Evolutionary conservation across 2,888 invertebrate genomes (phyloP), one percentile per base, ranked within the genome.

Genomic region (Apotomis capreana): DNA sequence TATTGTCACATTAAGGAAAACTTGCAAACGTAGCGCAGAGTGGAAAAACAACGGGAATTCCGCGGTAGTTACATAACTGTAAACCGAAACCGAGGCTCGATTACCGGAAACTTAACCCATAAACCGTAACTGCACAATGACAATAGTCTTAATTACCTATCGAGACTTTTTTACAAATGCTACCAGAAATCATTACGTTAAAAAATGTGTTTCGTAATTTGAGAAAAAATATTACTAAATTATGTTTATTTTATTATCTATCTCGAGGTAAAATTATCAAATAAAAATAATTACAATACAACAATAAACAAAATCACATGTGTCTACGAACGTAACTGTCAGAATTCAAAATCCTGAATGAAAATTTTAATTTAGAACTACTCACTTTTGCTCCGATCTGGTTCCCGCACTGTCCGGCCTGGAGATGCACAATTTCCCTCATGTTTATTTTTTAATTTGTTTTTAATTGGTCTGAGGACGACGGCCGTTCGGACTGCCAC

Each of bases 351-450:
- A 54, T 70, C 69, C 63, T 65, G 72, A 77, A 74, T 65, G 72
- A 77, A 74, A 71, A 74, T 74, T 77, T 65, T 4, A 75, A 78
- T 76, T 76, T 77, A 55, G 68, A 78, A 78, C 3, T 77, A 90
- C 92, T 90, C 77, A 94, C 94, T 88, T 93, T 94, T 59, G 94
- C 92, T 82, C 97, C 97, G 81, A 97, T 97, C 93, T 97, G 97
- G 94, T 97, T 97, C 70, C 97, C 97, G 92, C 97, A 97, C 91
- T 97, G 97, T 81, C 97, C 97, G 77, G 96, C 96, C 87, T 97
- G 97, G 69, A 97, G 94, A 83, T 96, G 96, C 84, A 97, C 96
- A 84, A 97, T 97, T 94, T 97, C 97, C 92, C 97, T 95, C 97
- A 97, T 96, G 79, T 89, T 94, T 81, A 73, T 79, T 65, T 82